Evolutionary conservation across 2,888 invertebrate genomes (phyloP).

Genomic region (Drosophila peninsularis): DNA sequence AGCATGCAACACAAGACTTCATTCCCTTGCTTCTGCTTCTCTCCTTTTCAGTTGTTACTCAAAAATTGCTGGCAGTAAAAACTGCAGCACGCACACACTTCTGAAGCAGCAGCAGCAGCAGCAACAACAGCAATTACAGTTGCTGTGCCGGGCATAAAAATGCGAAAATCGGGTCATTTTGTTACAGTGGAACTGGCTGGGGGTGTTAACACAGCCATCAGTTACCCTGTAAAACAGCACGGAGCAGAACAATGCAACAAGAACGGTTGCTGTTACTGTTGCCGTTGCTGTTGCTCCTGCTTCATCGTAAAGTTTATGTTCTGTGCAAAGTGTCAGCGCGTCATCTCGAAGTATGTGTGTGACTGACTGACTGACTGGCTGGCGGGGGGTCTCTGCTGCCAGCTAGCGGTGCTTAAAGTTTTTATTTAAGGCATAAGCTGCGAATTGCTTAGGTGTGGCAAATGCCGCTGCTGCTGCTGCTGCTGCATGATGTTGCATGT

Average conservation of each 20-base stretch:
- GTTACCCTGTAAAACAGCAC: constrained; percentile 20
- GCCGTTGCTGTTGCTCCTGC: constrained; percentile 13
- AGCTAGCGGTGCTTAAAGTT: constrained; percentile 43
- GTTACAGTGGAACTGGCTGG: constrained; percentile 27
- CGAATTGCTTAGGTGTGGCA: constrained; percentile 34
- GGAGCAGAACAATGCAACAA: constrained; percentile 7
- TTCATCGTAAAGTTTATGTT: constrained; percentile 56
- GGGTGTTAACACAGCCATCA: constrained; percentile 43
- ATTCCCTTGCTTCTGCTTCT: constrained; percentile 16
- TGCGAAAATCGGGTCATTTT: constrained; percentile 74
- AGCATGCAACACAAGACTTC: not conserved
- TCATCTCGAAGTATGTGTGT: constrained; percentile 51
- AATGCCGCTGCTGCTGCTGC: not conserved
- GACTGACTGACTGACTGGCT: constrained; percentile 12
- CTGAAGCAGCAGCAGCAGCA: constrained; percentile 33
- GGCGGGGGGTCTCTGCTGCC: not conserved
- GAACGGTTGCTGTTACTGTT: constrained; percentile 21
- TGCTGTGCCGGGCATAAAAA: constrained; percentile 60
- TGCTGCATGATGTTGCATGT: constrained; percentile 6
- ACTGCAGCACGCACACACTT: constrained; percentile 76
- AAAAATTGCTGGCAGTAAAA: constrained; percentile 67
- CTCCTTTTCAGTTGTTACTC: constrained; percentile 39
- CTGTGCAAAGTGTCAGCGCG: constrained; percentile 59
- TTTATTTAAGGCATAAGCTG: constrained; percentile 43
- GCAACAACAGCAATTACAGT: constrained; percentile 49